Percentiles rank a stretch among this genome's conserved stretches.
phyloP scores from a whole-genome alignment of 2,888 invertebrate genomes.

The Acanthoscelides obtectus region DNA sequence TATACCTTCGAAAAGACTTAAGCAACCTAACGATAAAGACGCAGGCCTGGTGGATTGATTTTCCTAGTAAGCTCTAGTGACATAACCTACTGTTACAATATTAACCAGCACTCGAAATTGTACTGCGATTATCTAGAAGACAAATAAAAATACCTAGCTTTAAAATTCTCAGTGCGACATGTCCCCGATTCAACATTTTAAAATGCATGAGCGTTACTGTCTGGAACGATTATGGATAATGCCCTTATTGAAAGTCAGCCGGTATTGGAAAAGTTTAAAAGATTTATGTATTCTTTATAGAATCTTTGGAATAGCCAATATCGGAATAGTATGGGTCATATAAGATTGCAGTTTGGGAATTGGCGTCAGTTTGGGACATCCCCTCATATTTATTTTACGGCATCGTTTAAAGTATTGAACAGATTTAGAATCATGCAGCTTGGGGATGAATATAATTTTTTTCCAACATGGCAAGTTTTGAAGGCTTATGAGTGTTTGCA shows the following conservation, averaged over 20 bases:
- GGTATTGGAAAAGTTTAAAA: not conserved
- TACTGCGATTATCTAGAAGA: no score
- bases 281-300: not conserved
- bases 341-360: not conserved
- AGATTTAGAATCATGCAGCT: not conserved
- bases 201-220: not conserved
- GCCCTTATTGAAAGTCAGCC: not conserved
- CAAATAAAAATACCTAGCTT: not conserved
- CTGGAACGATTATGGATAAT: not conserved
- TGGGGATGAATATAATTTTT: no score
- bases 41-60: no score
- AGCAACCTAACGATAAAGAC: no score
- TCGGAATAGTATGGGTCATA: not conserved
- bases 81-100: no score
- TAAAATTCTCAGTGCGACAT: not conserved
- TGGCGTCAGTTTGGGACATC: not conserved
- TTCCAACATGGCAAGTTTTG: no score
- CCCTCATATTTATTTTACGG: not conserved
- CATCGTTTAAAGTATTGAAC: not conserved
- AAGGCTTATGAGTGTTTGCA: no score
- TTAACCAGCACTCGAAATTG: no score
- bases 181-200: not conserved
- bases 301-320: not conserved
- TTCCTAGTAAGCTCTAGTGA: no score
- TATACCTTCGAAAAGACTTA: no score